Evolutionary conservation across 2,888 invertebrate species (phyloP).

Genomic region (Lithodes maja): DNA sequence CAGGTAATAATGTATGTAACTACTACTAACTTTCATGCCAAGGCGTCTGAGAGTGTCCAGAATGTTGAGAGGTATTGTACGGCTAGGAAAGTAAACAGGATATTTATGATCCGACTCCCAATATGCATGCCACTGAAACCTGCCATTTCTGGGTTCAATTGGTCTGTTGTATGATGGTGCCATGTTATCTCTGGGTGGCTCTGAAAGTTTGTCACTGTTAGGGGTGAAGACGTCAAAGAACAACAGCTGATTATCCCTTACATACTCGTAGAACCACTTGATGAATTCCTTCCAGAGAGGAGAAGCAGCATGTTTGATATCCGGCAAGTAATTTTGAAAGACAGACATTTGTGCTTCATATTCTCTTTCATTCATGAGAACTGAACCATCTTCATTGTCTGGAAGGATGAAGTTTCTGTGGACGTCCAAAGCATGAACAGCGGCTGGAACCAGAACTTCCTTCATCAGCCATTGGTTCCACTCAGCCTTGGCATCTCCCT

Average conservation of each 20-base stretch:
- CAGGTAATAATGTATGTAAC: neutral
- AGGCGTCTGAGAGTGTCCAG: conserved; percentile 27
- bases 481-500: neutral
- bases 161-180: neutral
- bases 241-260: conserved; percentile 1
- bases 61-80: neutral
- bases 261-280: conserved; percentile 36
- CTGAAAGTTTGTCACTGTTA: conserved; percentile 1
- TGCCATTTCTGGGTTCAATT: neutral
- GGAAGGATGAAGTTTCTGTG: conserved; percentile 3
- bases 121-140: conserved; percentile 37
- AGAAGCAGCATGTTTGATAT: neutral
- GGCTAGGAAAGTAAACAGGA: conserved; percentile 27
- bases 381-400: neutral
- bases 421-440: conserved; percentile 12
- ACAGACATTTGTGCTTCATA: neutral
- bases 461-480: conserved; percentile 54
- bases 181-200: neutral
- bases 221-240: conserved; percentile 43
- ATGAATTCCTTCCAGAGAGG: conserved; percentile 13
- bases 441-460: conserved; percentile 42
- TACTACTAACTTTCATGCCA: conserved; percentile 42
- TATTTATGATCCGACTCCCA: conserved; percentile 1
- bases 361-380: neutral
- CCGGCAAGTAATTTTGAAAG: conserved; percentile 5